phyloP scores from a whole-genome alignment of 2,113 vertebrate genomes.

The Bothrops jararaca region DNA sequence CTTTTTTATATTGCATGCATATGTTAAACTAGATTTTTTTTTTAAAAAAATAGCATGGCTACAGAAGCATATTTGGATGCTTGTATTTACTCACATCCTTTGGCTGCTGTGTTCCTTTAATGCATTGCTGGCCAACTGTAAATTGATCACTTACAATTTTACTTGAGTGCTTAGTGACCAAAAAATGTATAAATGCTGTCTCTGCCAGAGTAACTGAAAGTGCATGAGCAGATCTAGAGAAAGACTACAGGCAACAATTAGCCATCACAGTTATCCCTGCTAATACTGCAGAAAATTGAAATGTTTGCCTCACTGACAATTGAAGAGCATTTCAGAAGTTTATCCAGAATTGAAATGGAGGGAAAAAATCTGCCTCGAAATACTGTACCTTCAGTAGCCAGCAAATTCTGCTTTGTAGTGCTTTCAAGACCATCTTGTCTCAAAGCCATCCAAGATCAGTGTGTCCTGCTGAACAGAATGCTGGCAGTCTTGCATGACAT shows the following conservation, averaged over 20 bases:
- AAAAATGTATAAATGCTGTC: slow-evolving; percentile 80
- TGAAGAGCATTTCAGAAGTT: slow-evolving; percentile 74
- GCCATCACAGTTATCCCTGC: slow-evolving; percentile 76
- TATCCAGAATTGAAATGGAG: slow-evolving; percentile 60
- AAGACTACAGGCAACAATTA: slow-evolving; percentile 79
- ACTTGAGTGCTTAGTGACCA: slow-evolving; percentile 84
- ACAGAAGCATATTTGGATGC: slow-evolving; percentile 5
- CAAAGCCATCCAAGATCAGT: slow-evolving; percentile 43
- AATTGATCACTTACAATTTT: slow-evolving; percentile 75
- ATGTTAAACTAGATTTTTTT: slow-evolving; percentile 23
- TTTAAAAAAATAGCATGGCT: slow-evolving; percentile 22
- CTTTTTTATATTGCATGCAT: slow-evolving; percentile 13
- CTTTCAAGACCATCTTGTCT: slow-evolving; percentile 29
- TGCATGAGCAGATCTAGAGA: slow-evolving; percentile 76
- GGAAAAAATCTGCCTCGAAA: slow-evolving; percentile 53
- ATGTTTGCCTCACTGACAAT: slow-evolving; percentile 76
- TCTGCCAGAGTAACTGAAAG: slow-evolving; percentile 72
- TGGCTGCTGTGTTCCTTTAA: slow-evolving; percentile 65
- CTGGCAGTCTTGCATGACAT: slow-evolving; percentile 37
- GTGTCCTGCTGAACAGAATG: slow-evolving; percentile 39
- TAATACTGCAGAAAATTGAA: slow-evolving; percentile 81
- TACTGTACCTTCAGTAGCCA: neutral
- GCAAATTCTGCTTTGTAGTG: slow-evolving; percentile 29
- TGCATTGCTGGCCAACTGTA: slow-evolving; percentile 69
- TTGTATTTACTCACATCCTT: slow-evolving; percentile 60